These are phyloP conservation scores for Caracal caracal DNA, from an alignment of 2,113 vertebrate species.

Conservation along the genomic window DNA sequence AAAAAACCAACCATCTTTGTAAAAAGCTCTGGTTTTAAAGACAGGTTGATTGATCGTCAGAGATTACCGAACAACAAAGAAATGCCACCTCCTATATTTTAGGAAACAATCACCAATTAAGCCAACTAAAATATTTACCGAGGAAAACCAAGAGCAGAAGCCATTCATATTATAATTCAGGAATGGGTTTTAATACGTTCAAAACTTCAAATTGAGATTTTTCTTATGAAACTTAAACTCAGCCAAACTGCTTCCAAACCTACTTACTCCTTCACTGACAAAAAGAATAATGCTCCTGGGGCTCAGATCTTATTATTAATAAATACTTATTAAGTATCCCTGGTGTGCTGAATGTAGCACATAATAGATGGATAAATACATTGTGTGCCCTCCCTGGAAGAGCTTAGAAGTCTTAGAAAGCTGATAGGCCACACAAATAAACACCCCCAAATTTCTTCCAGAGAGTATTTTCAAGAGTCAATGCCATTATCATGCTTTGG, in stretches of 20 bases:
- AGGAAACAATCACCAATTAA: conserved; percentile 29
- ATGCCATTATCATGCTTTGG: neutral
- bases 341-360: neutral
- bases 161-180: neutral
- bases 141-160: conserved; percentile 5
- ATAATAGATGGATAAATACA: conserved; percentile 26
- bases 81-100: neutral
- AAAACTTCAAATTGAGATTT: conserved; percentile 35
- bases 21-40: conserved; percentile 49
- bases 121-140: conserved; percentile 30
- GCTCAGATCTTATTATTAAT: conserved; percentile 57
- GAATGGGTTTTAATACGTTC: neutral
- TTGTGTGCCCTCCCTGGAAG: neutral
- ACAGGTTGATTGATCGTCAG: neutral
- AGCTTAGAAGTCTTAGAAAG: conserved; percentile 40
- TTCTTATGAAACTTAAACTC: conserved; percentile 53
- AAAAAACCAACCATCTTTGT: conserved; percentile 5
- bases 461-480: neutral
- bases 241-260: conserved; percentile 24
- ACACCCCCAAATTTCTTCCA: conserved; percentile 6
- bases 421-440: neutral
- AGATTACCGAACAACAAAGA: neutral
- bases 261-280: conserved; percentile 59
- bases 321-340: conserved; percentile 59
- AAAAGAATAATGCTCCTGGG: conserved; percentile 26